Evolutionary conservation across 1,140 invertebrate species (phyloP).

Genomic region (Oreohelix idahoensis): DNA sequence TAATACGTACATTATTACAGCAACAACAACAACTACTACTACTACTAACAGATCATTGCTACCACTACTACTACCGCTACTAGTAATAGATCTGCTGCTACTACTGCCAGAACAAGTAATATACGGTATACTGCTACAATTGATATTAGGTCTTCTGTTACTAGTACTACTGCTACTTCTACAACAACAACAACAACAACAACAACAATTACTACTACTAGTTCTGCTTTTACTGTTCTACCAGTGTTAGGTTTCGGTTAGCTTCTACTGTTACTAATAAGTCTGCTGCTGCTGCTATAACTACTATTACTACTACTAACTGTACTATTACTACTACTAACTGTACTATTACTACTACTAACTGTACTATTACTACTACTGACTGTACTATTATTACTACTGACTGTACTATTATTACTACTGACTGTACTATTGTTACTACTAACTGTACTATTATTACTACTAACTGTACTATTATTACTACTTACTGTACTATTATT

Average conservation of each 20-base stretch:
- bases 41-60: no score
- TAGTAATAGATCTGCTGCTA: no score
- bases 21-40: no score
- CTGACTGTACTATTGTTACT: not conserved
- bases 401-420: not conserved
- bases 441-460: not conserved
- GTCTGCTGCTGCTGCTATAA: no score
- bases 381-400: not conserved
- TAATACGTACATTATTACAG: no score
- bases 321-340: not conserved
- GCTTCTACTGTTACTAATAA: no score
- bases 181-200: not conserved
- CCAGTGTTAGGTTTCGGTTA: no score
- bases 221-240: not conserved
- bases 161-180: not conserved
- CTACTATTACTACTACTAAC: no score
- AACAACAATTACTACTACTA: not conserved
- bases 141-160: not conserved
- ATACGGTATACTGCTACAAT: not conserved
- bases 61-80: no score
- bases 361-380: not conserved
- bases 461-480: not conserved
- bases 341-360: not conserved
- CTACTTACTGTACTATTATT: no score
- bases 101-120: not conserved